Evolutionary conservation across 1,140 invertebrate species (phyloP), one percentile per base, ranked within the genome.

Genomic region (Apis florea): DNA sequence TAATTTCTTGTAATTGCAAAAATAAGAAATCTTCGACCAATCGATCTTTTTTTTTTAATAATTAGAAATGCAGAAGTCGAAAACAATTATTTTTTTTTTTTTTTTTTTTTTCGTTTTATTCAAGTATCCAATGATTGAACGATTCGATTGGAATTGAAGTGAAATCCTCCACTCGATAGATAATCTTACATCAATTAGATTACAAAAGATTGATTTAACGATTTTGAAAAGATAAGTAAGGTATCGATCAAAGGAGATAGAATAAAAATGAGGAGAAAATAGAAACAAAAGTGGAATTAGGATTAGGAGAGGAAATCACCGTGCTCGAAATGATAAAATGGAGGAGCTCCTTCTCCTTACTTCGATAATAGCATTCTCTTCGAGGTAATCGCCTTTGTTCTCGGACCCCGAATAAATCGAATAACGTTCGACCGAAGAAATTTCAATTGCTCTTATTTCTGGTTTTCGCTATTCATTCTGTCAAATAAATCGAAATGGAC

Each of bases 331-430:
- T 83, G 56, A 61, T 83, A 70, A 79, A 79, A 83, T 79, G 63
- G 19, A 59, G 73, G 61, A 40, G 31, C 31, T 24, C 64, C 40
- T n/a, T 6, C 73, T 68, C 47, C 71, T 82, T 82, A 78, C 49
- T 64, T 58, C 84, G 12, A 13, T 83, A 76, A 83, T 79, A 58
- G 40, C 59, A 86, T 85, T 61, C 49, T 24, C 82, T 79, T 75
- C 68, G 0, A 75, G 40, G 63, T 85, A 86, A 86, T 86, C 75
- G 75, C 54, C 75, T 83, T 83, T 85, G 80, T 79, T 58, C 70
- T 64, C 58, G 49, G 13, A 69, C 15, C n/a, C 21, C 21, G 61
- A 79, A 12, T 19, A 24, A 59, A 15, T 58, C 4, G 19, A 79
- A 79, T 72, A 58, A 24, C 63, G 63, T n/a, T 54, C 54, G 8